A percentile compares a stretch with the other conserved stretches of the same genome.
Evolutionary conservation across 2,888 invertebrate species (phyloP).

Genomic region (Cataglyphis altisquamis): DNA sequence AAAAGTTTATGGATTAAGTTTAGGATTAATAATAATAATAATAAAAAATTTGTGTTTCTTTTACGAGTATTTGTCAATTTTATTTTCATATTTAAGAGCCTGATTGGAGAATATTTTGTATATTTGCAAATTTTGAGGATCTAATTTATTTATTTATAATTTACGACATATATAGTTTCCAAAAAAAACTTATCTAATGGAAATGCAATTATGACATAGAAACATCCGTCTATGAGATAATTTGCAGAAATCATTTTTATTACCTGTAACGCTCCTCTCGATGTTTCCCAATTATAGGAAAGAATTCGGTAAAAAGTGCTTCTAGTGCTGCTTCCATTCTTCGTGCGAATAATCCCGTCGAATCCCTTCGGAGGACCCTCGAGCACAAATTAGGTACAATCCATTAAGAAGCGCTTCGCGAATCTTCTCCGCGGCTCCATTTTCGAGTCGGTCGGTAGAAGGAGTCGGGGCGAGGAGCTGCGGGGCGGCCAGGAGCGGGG

Average conservation of each 20-base stretch:
- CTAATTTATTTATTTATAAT: not conserved
- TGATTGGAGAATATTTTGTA: not conserved
- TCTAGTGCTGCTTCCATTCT: conserved; percentile 47
- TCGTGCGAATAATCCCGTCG: conserved; percentile 57
- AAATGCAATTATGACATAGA: not conserved
- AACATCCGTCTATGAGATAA: conserved; percentile 6
- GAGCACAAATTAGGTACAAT: conserved; percentile 73
- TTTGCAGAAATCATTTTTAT: not conserved
- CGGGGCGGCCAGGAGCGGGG: conserved; percentile 5
- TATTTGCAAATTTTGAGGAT: not conserved
- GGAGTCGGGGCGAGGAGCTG: not conserved
- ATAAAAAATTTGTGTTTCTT: not conserved
- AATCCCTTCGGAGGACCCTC: conserved; percentile 59
- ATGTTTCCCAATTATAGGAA: conserved; percentile 48
- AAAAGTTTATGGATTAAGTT: not conserved
- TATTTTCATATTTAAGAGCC: not conserved
- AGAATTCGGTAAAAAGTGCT: conserved; percentile 47
- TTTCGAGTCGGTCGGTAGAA: conserved; percentile 63
- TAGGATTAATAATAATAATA: no score
- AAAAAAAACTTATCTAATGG: not conserved
- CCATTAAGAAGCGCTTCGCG: conserved; percentile 69
- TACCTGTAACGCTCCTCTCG: conserved; percentile 10
- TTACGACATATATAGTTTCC: not conserved
- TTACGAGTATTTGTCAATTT: not conserved
- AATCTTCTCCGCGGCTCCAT: conserved; percentile 65